Evolutionary conservation across 2,888 invertebrate genomes (phyloP).

Genomic region (Tenthredo notha): DNA sequence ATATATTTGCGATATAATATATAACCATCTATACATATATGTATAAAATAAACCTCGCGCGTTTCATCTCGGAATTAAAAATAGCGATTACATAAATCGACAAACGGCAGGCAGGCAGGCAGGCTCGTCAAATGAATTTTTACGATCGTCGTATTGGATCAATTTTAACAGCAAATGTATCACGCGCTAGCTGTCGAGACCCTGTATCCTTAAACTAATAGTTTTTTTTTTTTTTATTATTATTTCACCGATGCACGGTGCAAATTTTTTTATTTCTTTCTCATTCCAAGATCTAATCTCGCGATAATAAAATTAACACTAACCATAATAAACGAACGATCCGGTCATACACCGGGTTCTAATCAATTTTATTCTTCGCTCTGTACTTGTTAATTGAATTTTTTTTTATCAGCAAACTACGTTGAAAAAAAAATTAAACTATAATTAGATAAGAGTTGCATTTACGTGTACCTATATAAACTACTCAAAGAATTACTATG

Average conservation of each 20-base stretch:
- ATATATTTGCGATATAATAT: neutral
- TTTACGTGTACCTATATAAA: neutral
- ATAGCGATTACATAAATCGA: conserved; percentile 49
- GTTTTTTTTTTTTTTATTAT: neutral
- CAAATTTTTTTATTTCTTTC: neutral
- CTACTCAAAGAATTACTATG: neutral
- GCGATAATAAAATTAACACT: neutral
- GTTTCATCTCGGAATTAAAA: conserved; percentile 16
- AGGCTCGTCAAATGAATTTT: conserved; percentile 39
- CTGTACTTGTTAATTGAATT: conserved; percentile 13
- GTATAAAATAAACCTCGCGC: neutral
- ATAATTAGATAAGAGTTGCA: neutral
- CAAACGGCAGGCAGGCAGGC: neutral
- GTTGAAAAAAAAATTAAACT: neutral
- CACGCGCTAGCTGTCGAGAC: neutral
- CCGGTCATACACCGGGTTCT: neutral
- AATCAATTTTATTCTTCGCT: conserved; percentile 1
- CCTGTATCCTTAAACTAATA: neutral
- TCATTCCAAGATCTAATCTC: neutral
- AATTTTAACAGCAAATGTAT: conserved; percentile 13
- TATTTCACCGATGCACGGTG: neutral
- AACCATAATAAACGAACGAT: neutral
- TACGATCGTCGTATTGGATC: conserved; percentile 21
- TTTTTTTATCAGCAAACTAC: conserved; percentile 11
- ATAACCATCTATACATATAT: neutral